Evolutionary conservation across 1,140 invertebrate genomes (phyloP).

Genomic region (Diachasmimorpha longicaudata): DNA sequence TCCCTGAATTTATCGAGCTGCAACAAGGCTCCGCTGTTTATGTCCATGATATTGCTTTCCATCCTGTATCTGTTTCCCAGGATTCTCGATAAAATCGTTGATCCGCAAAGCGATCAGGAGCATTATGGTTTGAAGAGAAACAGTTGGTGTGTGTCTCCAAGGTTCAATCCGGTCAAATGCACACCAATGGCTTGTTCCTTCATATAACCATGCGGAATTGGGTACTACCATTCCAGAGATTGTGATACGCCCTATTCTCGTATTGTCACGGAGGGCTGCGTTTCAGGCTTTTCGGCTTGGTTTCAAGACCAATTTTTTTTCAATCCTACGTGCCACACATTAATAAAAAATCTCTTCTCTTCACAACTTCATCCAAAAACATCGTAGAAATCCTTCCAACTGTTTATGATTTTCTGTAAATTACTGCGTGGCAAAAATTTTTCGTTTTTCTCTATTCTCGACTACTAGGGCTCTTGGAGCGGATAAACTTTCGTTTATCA

Average conservation of each 20-base stretch:
- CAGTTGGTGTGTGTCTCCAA: background rate
- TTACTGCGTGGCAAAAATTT: too few relatives aligned
- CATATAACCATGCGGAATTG: slow-evolving; percentile 33
- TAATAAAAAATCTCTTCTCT: too few relatives aligned
- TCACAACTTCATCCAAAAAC: too few relatives aligned
- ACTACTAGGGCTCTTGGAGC: too few relatives aligned
- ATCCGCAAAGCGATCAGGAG: background rate
- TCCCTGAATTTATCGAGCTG: background rate
- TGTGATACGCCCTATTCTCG: slow-evolving; percentile 12
- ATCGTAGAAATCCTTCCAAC: too few relatives aligned
- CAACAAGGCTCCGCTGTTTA: background rate
- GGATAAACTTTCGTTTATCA: too few relatives aligned
- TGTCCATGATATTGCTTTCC: background rate
- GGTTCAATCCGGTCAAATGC: slow-evolving; percentile 7
- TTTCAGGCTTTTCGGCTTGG: background rate
- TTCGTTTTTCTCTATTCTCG: too few relatives aligned
- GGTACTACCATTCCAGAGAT: slow-evolving; percentile 34
- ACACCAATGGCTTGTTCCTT: slow-evolving; percentile 19
- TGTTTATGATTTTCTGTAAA: too few relatives aligned
- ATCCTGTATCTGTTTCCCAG: background rate
- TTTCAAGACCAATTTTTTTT: too few relatives aligned
- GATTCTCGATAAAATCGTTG: background rate
- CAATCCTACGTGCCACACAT: too few relatives aligned
- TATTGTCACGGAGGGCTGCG: slow-evolving; percentile 14
- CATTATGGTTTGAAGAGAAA: background rate